Evolutionary conservation across 2,113 vertebrate genomes (phyloP), one percentile per base, ranked within the genome.

Genomic region (Dasypus novemcinctus): DNA sequence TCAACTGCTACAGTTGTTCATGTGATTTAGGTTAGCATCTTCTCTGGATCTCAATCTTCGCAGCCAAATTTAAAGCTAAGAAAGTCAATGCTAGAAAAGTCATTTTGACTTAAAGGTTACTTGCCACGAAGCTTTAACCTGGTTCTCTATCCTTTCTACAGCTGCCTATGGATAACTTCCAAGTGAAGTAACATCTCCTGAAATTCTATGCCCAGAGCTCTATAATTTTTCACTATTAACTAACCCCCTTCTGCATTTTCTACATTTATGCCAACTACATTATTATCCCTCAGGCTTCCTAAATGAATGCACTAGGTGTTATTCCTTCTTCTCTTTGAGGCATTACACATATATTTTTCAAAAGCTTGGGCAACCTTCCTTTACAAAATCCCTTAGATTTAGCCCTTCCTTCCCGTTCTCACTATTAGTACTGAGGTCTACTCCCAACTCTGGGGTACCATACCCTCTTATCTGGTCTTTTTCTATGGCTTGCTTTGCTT

Each of bases 1-100:
- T 72, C 85, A 91, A 85, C 72, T 97, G 85, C 20, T 71, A 4
- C 4, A 57, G 64, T 52, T 88, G 82, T 64, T 96, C 89, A 71
- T 52, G 17, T 23, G 68, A 88, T 63, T 66, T 66, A 78, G n/a
- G 36, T 15, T n/a, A 82, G 46, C 25, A 76, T 91, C 21, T 68
- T 31, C 81, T 88, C 41, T 94, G 82, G 33, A 64, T 88, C 11
- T 49, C 38, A 69, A 4, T 78, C 33, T 84, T 61, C 84, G 5
- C 27, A 68, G 64, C 52, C 59, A 84, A 71, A 94, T 88, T 90
- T 61, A 85, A 96, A 66, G 64, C 25, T 25, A 41, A 88, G 71
- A 52, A 81, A 64, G 49, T 57, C 43, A 93, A 43, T 41, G 18
- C 20, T 31, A 57, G 21, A 66, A 96, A 96, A 36, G 57, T 69